A percentile compares a stretch with the other conserved stretches of the same genome.
Evolutionary conservation across 2,797 vertebrate genomes (phyloP).

Genomic region (Rhincodon typus): DNA sequence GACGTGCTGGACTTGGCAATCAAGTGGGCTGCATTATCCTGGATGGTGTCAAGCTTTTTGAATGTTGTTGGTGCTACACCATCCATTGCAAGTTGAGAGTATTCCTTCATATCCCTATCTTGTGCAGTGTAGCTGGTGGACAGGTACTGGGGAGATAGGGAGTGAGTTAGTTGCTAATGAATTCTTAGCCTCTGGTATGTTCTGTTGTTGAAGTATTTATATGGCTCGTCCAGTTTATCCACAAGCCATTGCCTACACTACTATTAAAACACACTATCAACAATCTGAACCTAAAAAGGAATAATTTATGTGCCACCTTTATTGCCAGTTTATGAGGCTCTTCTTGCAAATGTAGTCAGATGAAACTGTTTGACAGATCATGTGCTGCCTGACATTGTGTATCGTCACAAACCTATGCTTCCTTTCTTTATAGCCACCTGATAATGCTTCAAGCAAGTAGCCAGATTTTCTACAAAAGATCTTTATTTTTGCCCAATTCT

Average conservation of each 20-base stretch:
- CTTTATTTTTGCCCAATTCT: neutral
- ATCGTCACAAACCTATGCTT: neutral
- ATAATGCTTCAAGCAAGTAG: neutral
- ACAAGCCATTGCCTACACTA: neutral
- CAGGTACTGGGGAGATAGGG: no score
- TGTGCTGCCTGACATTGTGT: neutral
- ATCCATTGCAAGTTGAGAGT: no score
- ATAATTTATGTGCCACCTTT: neutral
- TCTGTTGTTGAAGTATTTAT: no score
- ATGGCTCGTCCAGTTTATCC: no score
- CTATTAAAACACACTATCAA: neutral
- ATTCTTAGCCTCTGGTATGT: no score
- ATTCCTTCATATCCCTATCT: no score
- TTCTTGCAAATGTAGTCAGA: neutral
- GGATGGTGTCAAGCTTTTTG: no score
- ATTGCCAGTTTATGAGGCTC: neutral
- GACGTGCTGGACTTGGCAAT: no score
- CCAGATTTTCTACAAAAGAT: neutral
- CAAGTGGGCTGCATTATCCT: no score
- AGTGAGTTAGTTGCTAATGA: no score
- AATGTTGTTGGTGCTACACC: no score
- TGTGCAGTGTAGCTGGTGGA: no score
- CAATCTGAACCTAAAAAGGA: neutral
- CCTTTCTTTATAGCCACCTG: neutral
- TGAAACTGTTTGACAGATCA: neutral